phyloP scores from a whole-genome alignment of 1,140 invertebrate genomes.

The Drosophila kurseongensis region DNA sequence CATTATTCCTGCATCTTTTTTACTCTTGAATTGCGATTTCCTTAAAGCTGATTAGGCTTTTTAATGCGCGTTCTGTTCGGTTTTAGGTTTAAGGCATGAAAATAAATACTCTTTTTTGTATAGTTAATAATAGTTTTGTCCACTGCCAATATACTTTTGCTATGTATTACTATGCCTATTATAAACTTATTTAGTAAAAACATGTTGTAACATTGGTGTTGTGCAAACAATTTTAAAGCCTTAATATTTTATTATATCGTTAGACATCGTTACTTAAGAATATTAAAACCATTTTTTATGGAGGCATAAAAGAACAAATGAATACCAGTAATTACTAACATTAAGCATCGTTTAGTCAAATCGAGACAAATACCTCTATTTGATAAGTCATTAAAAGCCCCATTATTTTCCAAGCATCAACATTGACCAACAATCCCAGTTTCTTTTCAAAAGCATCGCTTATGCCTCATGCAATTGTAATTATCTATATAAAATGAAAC shows the following conservation, averaged over 20 bases:
- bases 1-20: slow-evolving; percentile 52
- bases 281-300: slow-evolving; percentile 1
- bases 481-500: slow-evolving; percentile 32
- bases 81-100: slow-evolving; percentile 12
- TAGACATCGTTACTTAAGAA: not conserved
- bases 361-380: slow-evolving; percentile 6
- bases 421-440: slow-evolving; percentile 35
- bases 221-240: not conserved
- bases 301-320: slow-evolving; percentile 7
- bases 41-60: slow-evolving; percentile 68
- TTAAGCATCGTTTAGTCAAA: slow-evolving; percentile 11
- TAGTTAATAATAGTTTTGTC: not conserved
- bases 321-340: slow-evolving; percentile 9
- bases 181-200: not conserved
- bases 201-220: not conserved
- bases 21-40: slow-evolving; percentile 54
- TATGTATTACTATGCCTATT: too few species aligned
- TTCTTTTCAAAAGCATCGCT: slow-evolving; percentile 9
- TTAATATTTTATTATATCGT: not conserved
- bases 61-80: slow-evolving; percentile 16
- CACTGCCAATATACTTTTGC: not conserved
- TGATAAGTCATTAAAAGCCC: slow-evolving; percentile 27
- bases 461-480: slow-evolving; percentile 36
- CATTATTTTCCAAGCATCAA: slow-evolving; percentile 30
- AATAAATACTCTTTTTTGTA: slow-evolving; percentile 3